Percentiles rank a stretch among this genome's conserved stretches.
phyloP scores from a whole-genome alignment of 2,113 vertebrate species.

The Silurus meridionalis region DNA sequence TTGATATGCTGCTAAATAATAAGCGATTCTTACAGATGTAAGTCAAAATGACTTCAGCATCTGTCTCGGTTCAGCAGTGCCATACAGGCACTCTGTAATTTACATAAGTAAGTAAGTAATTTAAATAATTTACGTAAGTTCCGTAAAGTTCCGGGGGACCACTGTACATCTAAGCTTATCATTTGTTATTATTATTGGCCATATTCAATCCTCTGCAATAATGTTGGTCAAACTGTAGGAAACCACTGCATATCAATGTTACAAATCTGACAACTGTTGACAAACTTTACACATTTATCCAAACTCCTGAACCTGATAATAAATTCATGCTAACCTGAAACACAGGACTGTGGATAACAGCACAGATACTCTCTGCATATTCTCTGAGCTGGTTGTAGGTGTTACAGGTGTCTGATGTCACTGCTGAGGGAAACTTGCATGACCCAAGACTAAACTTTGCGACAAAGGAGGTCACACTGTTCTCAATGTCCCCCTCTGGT shows the following conservation, averaged over 20 bases:
- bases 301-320: background rate
- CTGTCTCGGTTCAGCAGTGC: background rate
- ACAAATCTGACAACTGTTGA: background rate
- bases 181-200: background rate
- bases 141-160: no score
- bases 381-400: conserved; percentile 71
- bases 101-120: no score
- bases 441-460: conserved; percentile 72
- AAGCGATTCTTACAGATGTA: background rate
- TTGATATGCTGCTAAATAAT: no score
- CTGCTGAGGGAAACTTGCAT: conserved; percentile 59
- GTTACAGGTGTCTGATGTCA: conserved; percentile 67
- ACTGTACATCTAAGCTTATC: background rate
- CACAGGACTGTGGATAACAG: conserved; percentile 65
- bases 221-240: background rate
- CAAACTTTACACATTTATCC: background rate
- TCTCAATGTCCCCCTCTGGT: conserved; percentile 83
- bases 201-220: background rate
- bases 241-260: background rate
- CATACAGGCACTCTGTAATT: background rate
- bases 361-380: conserved; percentile 75
- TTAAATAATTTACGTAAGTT: no score
- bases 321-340: conserved; percentile 77
- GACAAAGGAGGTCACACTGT: conserved; percentile 71
- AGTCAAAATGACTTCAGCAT: background rate